These are phyloP conservation scores for Lates calcarifer DNA, from an alignment of 2,113 vertebrate species.

Conservation along the genomic window DNA sequence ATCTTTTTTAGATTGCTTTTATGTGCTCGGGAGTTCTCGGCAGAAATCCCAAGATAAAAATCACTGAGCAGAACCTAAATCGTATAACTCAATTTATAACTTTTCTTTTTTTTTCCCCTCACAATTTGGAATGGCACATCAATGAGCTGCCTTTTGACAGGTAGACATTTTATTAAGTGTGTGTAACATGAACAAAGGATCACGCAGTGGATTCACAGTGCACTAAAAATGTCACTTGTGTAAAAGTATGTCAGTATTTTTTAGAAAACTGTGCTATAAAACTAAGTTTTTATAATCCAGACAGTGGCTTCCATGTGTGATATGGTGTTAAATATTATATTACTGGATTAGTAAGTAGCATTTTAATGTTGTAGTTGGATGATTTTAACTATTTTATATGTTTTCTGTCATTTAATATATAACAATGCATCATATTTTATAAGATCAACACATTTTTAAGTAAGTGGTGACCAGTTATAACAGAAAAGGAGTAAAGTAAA, in stretches of 20 bases:
- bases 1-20: constrained; percentile 26
- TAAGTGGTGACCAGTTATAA: too few relatives aligned
- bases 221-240: too few relatives aligned
- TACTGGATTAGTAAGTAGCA: not conserved
- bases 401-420: not conserved
- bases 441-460: not conserved
- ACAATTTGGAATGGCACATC: not conserved
- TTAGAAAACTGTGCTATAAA: too few relatives aligned
- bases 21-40: not conserved
- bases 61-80: not conserved
- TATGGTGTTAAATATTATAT: not conserved
- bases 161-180: too few relatives aligned
- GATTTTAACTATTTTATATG: too few relatives aligned
- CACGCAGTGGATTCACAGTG: not conserved
- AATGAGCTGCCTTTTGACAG: not conserved
- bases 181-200: not conserved
- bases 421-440: too few relatives aligned
- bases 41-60: not conserved
- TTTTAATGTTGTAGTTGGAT: too few relatives aligned
- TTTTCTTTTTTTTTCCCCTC: not conserved
- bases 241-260: too few relatives aligned
- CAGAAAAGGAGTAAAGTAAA: not conserved
- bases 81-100: not conserved
- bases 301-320: too few relatives aligned
- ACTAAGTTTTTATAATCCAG: too few relatives aligned